phyloP scores from a whole-genome alignment of 2,113 vertebrate species.

The Puffinus mauretanicus region DNA sequence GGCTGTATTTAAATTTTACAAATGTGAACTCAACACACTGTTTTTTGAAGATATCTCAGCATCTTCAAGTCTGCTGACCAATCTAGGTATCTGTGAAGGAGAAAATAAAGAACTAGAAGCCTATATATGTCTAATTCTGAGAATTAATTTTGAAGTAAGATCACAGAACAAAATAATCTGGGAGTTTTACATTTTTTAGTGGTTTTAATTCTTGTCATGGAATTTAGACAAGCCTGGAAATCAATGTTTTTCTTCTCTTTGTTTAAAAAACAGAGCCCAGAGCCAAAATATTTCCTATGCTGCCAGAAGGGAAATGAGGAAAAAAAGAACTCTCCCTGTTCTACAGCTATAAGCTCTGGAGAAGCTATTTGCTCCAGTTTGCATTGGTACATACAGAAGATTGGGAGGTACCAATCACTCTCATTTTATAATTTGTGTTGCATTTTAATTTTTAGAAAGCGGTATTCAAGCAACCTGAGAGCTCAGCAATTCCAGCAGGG shows the following conservation, averaged over 20 bases:
- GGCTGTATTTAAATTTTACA: neutral
- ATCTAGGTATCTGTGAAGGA: neutral
- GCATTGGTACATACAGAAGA: neutral
- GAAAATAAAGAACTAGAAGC: neutral
- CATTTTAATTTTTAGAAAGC: slow-evolving; percentile 58
- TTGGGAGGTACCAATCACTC: neutral
- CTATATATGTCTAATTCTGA: neutral
- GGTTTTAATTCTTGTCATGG: neutral
- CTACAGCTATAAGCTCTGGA: neutral
- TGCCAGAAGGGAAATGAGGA: neutral
- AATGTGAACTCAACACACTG: neutral
- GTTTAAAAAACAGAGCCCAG: neutral
- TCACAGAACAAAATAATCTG: neutral
- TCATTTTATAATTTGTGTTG: neutral
- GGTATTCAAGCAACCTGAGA: slow-evolving; percentile 36
- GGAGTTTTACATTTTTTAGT: neutral
- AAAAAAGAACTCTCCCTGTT: neutral
- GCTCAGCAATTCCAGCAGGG: slow-evolving; percentile 30
- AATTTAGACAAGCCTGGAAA: neutral
- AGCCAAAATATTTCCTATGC: neutral
- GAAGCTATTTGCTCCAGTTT: neutral
- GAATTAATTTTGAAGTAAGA: neutral
- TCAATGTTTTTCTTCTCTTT: neutral
- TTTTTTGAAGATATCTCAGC: neutral
- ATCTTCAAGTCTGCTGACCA: neutral